A percentile compares a stretch with the other conserved stretches of the same genome.
Conservation (phyloP, 2,888 invertebrate species). For the Drosophila mulleri region DNA sequence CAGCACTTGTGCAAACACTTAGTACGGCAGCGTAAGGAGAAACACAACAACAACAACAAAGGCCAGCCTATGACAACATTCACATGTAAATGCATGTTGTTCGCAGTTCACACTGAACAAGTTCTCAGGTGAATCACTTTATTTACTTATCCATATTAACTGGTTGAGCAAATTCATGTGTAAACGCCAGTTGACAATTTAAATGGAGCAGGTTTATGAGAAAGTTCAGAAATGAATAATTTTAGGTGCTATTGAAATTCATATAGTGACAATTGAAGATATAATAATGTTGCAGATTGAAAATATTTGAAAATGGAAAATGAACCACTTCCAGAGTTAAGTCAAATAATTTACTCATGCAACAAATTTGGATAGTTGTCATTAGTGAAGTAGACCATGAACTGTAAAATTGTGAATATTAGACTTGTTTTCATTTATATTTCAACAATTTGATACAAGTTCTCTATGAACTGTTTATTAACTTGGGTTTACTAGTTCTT, state of each 20-base stretch:
- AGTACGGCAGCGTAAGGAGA: constrained; percentile 4
- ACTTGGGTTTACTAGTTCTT: background rate
- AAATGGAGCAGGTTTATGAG: background rate
- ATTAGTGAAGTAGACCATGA: background rate
- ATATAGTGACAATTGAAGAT: no score
- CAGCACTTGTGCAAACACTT: constrained; percentile 42
- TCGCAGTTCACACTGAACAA: background rate
- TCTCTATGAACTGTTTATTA: background rate
- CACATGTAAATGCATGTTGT: background rate
- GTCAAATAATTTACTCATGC: no score
- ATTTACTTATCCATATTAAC: background rate
- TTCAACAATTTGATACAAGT: no score
- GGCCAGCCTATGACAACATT: background rate
- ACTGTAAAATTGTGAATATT: background rate
- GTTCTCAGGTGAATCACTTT: constrained; percentile 5
- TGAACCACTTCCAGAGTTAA: no score
- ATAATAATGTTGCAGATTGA: no score
- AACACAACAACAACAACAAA: constrained; percentile 22
- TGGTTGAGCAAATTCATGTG: background rate
- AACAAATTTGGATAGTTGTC: no score
- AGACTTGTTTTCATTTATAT: background rate
- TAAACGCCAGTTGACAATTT: background rate
- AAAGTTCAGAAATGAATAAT: background rate
- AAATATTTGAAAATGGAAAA: no score
- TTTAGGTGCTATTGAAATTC: background rate